Evolutionary conservation across 2,888 invertebrate species (phyloP).

Genomic region (Polietes domitor): DNA sequence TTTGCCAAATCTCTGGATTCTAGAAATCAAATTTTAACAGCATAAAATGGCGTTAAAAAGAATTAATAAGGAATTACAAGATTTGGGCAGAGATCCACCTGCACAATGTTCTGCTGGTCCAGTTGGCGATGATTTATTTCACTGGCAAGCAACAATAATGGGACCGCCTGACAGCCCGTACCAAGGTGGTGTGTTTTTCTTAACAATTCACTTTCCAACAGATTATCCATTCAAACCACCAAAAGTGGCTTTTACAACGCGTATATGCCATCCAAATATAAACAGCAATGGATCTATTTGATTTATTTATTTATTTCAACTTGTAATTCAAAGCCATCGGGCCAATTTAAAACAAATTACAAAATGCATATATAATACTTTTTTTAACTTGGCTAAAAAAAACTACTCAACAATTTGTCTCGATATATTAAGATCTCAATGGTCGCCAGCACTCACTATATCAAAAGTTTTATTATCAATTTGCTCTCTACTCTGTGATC

Average conservation of each 20-base stretch:
- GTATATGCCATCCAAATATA: slow-evolving; percentile 99
- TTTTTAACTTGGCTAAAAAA: too few relatives aligned
- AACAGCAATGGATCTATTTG: slow-evolving; percentile 99
- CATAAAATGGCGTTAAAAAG: slow-evolving; percentile 96
- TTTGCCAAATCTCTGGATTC: slow-evolving; percentile 62
- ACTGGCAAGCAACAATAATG: too few relatives aligned
- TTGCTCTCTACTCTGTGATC: slow-evolving; percentile 99
- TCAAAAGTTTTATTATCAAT: slow-evolving; percentile 99
- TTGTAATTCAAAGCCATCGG: too few relatives aligned
- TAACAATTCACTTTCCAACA: slow-evolving; percentile 99
- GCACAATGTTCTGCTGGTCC: slow-evolving; percentile 99
- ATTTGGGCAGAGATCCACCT: slow-evolving; percentile 99
- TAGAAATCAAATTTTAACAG: slow-evolving; percentile 77
- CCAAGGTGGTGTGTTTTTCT: slow-evolving; percentile 99
- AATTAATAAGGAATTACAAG: slow-evolving; percentile 99
- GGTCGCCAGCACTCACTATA: slow-evolving; percentile 99
- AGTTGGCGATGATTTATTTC: slow-evolving; percentile 99
- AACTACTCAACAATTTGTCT: too few relatives aligned
- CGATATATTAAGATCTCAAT: slow-evolving; percentile 99
- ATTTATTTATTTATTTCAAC: too few relatives aligned
- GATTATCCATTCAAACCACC: slow-evolving; percentile 99
- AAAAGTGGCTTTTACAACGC: slow-evolving; percentile 99
- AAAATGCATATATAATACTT: too few relatives aligned
- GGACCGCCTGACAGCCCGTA: slow-evolving; percentile 99
- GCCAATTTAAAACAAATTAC: too few relatives aligned